Evolutionary conservation across 2,113 vertebrate species (phyloP).

Genomic region (Psephotus haematonotus): DNA sequence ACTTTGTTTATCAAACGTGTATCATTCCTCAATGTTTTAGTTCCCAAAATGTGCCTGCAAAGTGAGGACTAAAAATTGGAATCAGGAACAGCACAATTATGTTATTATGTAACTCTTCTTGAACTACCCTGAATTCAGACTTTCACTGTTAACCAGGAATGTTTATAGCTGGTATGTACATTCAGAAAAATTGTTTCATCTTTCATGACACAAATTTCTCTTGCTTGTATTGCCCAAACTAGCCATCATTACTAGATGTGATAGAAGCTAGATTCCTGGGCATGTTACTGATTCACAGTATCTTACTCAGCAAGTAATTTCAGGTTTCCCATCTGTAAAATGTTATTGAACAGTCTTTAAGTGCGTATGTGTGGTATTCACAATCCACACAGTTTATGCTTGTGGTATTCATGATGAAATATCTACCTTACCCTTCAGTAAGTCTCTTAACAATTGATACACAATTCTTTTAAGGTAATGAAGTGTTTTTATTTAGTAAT

Average conservation of each 20-base stretch:
- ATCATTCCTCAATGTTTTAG: neutral
- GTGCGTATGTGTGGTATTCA: neutral
- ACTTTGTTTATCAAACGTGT: too few relatives aligned
- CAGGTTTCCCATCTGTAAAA: neutral
- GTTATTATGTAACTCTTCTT: neutral
- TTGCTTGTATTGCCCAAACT: neutral
- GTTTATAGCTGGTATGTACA: neutral
- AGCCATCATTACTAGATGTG: neutral
- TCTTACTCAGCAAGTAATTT: neutral
- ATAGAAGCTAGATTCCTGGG: neutral
- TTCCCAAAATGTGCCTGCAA: neutral
- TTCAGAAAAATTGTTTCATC: neutral
- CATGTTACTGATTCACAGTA: neutral
- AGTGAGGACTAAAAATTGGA: neutral
- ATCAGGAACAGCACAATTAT: neutral
- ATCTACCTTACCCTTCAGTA: neutral
- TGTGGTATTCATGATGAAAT: neutral
- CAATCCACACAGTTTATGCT: neutral
- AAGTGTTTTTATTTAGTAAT: neutral
- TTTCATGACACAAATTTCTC: neutral
- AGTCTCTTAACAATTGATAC: neutral
- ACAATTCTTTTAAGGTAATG: neutral
- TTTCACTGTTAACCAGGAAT: neutral
- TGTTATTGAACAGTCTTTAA: neutral
- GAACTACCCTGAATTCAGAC: neutral